Evolutionary conservation across 2,797 vertebrate species (phyloP).

Genomic region (Pipistrellus nathusii): DNA sequence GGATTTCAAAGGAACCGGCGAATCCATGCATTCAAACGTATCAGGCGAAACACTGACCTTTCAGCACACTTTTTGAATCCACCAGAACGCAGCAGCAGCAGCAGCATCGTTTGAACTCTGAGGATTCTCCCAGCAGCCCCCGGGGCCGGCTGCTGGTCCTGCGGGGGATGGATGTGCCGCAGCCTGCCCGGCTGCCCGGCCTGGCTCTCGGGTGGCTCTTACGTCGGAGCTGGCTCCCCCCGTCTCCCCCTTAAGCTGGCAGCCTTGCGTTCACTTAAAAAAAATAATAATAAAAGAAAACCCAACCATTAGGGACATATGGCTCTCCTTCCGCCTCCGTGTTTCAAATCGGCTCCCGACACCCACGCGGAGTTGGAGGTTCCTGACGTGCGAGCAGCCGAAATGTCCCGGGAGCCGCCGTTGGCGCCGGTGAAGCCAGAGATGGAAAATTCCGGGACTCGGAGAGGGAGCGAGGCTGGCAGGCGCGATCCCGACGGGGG

Average conservation of each 20-base stretch:
- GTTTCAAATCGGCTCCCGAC: conserved; percentile 80
- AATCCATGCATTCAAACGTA: neutral
- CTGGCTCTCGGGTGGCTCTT: neutral
- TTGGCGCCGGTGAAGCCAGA: conserved; percentile 58
- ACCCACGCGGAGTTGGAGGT: conserved; percentile 81
- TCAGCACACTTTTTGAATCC: neutral
- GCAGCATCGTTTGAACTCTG: neutral
- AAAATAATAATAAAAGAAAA: conserved; percentile 40
- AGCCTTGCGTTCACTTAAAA: conserved; percentile 48
- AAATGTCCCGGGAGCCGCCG: conserved; percentile 74
- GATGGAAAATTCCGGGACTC: conserved; percentile 78
- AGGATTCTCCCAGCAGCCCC: neutral
- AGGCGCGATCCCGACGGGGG: neutral
- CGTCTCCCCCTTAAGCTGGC: neutral
- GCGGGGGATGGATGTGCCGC: too few relatives aligned
- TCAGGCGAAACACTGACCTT: neutral
- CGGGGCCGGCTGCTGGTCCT: neutral
- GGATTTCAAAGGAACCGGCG: neutral
- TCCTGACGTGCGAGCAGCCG: conserved; percentile 79
- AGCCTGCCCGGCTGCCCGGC: neutral
- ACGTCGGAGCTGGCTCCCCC: neutral
- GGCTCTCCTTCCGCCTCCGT: conserved; percentile 81
- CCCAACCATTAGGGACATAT: conserved; percentile 77
- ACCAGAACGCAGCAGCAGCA: neutral
- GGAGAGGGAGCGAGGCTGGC: conserved; percentile 26